Base-by-base conservation (phyloP, 2,797 vertebrate species). In the Enteromius treurensis region DNA sequence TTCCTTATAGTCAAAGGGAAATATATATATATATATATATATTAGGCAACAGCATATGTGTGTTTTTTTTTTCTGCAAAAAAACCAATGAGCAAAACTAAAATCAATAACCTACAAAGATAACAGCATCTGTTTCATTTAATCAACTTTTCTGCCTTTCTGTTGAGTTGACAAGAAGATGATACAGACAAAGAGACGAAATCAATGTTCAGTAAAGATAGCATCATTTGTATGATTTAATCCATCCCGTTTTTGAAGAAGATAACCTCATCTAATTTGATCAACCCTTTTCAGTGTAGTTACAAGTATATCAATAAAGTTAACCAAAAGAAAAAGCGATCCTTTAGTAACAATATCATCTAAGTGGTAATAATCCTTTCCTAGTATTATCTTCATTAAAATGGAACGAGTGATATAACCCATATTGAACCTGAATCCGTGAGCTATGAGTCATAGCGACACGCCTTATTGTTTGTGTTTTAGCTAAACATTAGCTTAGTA, bases 401-500 rank as follows among this genome's bases (percentile, higher is more conserved):
- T 49, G 83, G 62, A 53, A 83, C 81, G 45, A 88, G 83, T 88
- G 86, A 90, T 45, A 32, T 80, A 86, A 89, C 86, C 83, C 87
- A 78, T 71, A 79, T 77, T 89, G 84, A 91, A 87, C 84, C 74
- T 88, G 77, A 87, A 87, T 83, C 69, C 49, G 70, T 88, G 87
- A 90, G 81, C 78, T 62, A 40, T 93, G 91, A 93, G 91, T 94
- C 92, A 94, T 90, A 62, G 88, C 14, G 88, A 91, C 92, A 91
- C 92, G 90, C 91, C 93, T 86, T 81, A 64, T 87, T 94, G 91
- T 94, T 91, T 93, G 91, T 83, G 86, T 17, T 81, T 42, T 74
- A 88, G 90, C 91, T 92, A 94, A 94, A 94, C 93, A 94, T 93
- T 91, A 93, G 85, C 90, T 90, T 90, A 88, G 91, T 84, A 91